Conservation (phyloP, 2,113 vertebrate genomes). For the Nipponia nippon region DNA sequence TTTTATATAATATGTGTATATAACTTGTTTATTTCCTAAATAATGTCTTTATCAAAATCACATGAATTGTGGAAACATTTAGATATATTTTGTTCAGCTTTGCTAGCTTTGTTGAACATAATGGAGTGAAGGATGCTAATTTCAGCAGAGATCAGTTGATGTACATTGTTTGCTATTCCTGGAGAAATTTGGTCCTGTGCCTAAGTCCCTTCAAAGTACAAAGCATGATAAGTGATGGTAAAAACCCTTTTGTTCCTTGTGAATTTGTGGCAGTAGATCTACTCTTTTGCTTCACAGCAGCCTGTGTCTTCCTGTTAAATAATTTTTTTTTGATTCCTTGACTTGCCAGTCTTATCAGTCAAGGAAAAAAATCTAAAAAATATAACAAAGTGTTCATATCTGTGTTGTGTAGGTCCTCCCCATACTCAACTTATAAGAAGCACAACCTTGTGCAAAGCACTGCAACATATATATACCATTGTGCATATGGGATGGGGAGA, state of each 20-base stretch:
- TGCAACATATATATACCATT: background rate
- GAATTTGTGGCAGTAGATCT: background rate
- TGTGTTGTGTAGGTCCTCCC: background rate
- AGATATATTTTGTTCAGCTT: background rate
- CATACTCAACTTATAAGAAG: background rate
- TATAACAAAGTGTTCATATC: background rate
- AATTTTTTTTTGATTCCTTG: background rate
- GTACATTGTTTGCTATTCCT: background rate
- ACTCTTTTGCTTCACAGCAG: background rate
- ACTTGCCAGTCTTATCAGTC: background rate
- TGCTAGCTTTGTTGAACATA: background rate
- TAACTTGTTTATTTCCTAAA: background rate
- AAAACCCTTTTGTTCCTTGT: background rate
- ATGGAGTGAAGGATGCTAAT: background rate
- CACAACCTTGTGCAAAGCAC: background rate
- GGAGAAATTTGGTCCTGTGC: background rate
- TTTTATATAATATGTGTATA: background rate
- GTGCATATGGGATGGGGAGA: background rate
- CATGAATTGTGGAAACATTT: background rate
- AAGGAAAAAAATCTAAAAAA: background rate
- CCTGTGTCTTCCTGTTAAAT: background rate
- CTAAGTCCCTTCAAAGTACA: background rate
- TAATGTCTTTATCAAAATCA: background rate
- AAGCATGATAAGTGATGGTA: background rate
- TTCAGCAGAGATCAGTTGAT: slow-evolving; percentile 15